Percentiles rank a stretch among this genome's conserved stretches.
Conservation (phyloP, 2,888 invertebrate genomes). For the Eilema caniola region DNA sequence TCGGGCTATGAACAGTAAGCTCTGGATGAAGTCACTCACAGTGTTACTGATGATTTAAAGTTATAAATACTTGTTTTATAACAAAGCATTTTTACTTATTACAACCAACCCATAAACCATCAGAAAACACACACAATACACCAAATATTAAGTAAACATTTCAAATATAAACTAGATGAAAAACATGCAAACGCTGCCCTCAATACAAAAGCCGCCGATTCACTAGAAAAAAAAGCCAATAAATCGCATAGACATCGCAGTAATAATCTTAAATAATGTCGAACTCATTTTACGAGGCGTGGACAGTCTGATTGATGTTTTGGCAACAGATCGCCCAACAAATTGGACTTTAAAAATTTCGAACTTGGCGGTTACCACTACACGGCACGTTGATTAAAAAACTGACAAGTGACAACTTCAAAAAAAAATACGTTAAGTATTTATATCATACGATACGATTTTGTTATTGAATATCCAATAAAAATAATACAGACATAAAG, state of each 20-base stretch:
- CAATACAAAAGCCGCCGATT: constrained; percentile 28
- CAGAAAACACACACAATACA: neutral
- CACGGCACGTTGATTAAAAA: constrained; percentile 44
- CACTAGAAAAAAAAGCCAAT: constrained; percentile 35
- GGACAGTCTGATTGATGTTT: constrained; percentile 55
- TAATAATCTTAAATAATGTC: constrained; percentile 26
- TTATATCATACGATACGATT: constrained; percentile 9
- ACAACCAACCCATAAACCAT: neutral
- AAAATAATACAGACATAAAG: constrained; percentile 4
- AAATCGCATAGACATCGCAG: constrained; percentile 31
- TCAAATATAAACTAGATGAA: constrained; percentile 7
- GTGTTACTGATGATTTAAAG: neutral
- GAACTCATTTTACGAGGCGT: constrained; percentile 47
- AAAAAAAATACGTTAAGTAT: constrained; percentile 35
- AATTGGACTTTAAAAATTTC: constrained; percentile 47
- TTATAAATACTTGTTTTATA: neutral
- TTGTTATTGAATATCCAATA: constrained; percentile 6
- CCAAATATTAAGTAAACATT: neutral
- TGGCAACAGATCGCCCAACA: constrained; percentile 46
- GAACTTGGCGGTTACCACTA: constrained; percentile 32
- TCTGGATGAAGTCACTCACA: too few relatives aligned
- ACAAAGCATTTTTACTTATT: neutral
- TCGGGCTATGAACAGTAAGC: too few relatives aligned
- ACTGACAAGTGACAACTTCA: constrained; percentile 44
- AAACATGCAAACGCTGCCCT: constrained; percentile 13